Base-by-base conservation (phyloP, 2,888 invertebrate species). In the Chaitophorus viminalis region DNA sequence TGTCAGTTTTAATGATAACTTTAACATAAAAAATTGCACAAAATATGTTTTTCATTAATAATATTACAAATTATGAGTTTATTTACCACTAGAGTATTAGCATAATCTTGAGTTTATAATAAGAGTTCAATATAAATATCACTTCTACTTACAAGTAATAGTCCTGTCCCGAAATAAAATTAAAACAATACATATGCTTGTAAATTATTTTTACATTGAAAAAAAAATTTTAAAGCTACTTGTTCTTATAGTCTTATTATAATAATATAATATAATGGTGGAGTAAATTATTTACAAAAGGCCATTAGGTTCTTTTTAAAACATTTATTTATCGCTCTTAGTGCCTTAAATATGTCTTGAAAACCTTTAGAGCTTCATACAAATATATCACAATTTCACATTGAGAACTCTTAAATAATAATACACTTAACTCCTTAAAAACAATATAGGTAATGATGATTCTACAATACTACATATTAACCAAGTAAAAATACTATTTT, bases 251-350 rank as follows among this genome's bases (percentile, higher is more conserved):
- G 36, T 79, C 60, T 36, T 65, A 65, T 60, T n/a, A 36, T n/a
- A 52, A 31, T 25, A 33, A 29, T 25, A 75, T 60, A 79, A 60
- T 60, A 29, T 17, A 74, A 74, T 54, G 74, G 74, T 60, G 6
- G 31, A 75, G 74, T 36, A 83, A 83, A 83, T 25, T 60, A 83
- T 39, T 29, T 39, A 83, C 75, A 75, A 75, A 21, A 29, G 39
- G 74, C 1, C 3, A 17, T 39, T 39, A 36, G 60, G 14, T 6
- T 4, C 18, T 46, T 65, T 74, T 72, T 60, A 6, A 11, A 75
- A 36, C 21, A 17, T 39, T 75, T 39, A 33, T 52, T 82, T n/a
- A 36, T 33, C 11, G 18, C n/a, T 60, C 33, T 0, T 6, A 54
- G 36, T 11, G 29, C n/a, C 21, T 36, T 11, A 29, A 75, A 9